These are phyloP conservation scores for Pogonocichla stellata DNA, from an alignment of 2,113 vertebrate species.

Conservation along the genomic window DNA sequence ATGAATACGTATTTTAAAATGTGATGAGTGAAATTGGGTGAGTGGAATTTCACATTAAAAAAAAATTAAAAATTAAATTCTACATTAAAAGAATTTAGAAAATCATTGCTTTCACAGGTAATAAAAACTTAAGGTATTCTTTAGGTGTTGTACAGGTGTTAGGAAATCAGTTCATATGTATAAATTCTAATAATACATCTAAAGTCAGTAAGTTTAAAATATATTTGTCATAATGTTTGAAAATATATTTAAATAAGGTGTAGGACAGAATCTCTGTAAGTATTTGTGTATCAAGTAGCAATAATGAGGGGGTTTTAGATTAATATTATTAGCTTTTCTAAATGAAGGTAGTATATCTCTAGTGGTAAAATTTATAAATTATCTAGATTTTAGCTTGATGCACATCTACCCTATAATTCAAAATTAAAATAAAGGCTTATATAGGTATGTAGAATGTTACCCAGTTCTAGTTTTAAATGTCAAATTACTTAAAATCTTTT, in stretches of 20 bases:
- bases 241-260: neutral
- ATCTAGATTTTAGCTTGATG: neutral
- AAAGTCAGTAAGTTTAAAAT: neutral
- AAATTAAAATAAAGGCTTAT: neutral
- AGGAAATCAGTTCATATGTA: neutral
- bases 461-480: neutral
- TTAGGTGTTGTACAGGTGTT: neutral
- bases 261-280: neutral
- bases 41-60: neutral
- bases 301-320: neutral
- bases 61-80: neutral
- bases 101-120: neutral
- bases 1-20: neutral
- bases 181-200: neutral
- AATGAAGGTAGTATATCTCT: neutral
- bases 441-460: neutral
- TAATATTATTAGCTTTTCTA: neutral
- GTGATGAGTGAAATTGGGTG: neutral
- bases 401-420: neutral
- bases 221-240: neutral
- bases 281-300: neutral
- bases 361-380: neutral
- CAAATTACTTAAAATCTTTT: neutral
- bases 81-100: neutral
- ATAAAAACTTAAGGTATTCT: neutral